These are phyloP conservation scores for Andrena camellia DNA, from an alignment of 2,888 invertebrate species.

Conservation along the genomic window DNA sequence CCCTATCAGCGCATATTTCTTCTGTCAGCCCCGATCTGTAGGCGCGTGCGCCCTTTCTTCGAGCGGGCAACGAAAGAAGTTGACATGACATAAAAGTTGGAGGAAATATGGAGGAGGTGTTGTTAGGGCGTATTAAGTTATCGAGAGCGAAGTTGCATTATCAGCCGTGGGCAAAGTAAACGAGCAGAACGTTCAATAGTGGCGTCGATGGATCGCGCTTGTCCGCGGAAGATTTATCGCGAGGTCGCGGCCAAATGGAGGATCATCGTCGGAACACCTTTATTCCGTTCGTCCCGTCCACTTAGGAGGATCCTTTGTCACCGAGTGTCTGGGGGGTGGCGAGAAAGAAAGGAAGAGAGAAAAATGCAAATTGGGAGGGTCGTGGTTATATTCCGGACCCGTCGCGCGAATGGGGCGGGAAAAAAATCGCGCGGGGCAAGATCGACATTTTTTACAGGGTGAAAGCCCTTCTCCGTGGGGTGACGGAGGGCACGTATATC, in stretches of 20 bases:
- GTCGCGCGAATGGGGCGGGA: conserved; percentile 39
- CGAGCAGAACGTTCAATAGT: conserved; percentile 48
- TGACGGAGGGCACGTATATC: conserved; percentile 34
- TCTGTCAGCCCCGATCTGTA: too few relatives aligned
- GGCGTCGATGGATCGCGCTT: conserved; percentile 59
- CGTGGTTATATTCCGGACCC: conserved; percentile 41
- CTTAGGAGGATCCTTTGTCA: conserved; percentile 66
- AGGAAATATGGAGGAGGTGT: too few relatives aligned
- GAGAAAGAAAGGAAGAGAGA: conserved; percentile 22
- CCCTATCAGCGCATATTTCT: too few relatives aligned
- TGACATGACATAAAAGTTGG: too few relatives aligned
- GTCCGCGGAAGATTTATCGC: conserved; percentile 66
- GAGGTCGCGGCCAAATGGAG: conserved; percentile 55
- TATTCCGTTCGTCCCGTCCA: conserved; percentile 63
- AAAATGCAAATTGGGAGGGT: conserved; percentile 64
- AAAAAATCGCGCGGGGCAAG: conserved; percentile 57
- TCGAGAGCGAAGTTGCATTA: background rate
- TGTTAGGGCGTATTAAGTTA: too few relatives aligned
- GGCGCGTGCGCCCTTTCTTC: too few relatives aligned
- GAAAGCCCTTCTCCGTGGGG: conserved; percentile 17
- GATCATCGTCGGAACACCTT: conserved; percentile 62
- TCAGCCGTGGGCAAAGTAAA: conserved; percentile 3
- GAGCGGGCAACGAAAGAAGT: too few relatives aligned
- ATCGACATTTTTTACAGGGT: conserved; percentile 57
- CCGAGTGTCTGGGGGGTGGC: conserved; percentile 16